These are phyloP conservation scores for Ambastaia sidthimunki DNA, from an alignment of 2,797 vertebrate genomes.

Conservation along the genomic window DNA sequence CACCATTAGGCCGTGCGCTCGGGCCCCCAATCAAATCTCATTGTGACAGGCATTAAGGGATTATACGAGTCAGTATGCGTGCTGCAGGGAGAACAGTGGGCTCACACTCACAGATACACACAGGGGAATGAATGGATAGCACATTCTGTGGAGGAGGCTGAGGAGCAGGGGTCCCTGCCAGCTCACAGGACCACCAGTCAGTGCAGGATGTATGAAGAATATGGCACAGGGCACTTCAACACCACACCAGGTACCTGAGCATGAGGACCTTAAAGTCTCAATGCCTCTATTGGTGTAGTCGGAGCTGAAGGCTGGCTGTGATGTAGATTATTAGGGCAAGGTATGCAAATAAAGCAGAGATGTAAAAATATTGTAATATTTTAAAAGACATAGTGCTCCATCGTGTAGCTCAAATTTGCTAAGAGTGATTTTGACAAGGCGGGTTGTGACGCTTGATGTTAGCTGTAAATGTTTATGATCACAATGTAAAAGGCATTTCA, in stretches of 20 bases:
- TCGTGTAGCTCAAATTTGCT: background rate
- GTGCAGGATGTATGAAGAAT: constrained; percentile 77
- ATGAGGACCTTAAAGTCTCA: constrained; percentile 22
- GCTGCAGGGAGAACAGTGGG: constrained; percentile 64
- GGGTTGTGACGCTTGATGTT: background rate
- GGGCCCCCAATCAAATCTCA: constrained; percentile 92
- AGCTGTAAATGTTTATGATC: background rate
- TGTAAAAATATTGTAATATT: background rate
- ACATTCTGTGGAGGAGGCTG: constrained; percentile 38
- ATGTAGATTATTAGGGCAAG: background rate
- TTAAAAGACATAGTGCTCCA: background rate
- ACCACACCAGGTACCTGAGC: constrained; percentile 69
- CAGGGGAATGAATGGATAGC: constrained; percentile 51
- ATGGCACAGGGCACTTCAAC: constrained; percentile 71
- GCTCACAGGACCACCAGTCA: constrained; percentile 59
- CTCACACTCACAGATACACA: constrained; percentile 19
- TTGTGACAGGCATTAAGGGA: constrained; percentile 96
- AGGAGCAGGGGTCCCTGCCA: constrained; percentile 63
- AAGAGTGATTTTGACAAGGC: too few relatives aligned
- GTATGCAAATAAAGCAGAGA: background rate
- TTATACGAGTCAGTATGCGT: constrained; percentile 61
- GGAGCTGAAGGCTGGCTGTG: background rate
- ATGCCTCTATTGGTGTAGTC: too few relatives aligned
- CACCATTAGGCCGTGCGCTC: constrained; percentile 75
- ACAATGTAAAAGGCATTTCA: background rate